Base-by-base conservation (phyloP, 2,888 invertebrate genomes). In the Heliothis peltigera region DNA sequence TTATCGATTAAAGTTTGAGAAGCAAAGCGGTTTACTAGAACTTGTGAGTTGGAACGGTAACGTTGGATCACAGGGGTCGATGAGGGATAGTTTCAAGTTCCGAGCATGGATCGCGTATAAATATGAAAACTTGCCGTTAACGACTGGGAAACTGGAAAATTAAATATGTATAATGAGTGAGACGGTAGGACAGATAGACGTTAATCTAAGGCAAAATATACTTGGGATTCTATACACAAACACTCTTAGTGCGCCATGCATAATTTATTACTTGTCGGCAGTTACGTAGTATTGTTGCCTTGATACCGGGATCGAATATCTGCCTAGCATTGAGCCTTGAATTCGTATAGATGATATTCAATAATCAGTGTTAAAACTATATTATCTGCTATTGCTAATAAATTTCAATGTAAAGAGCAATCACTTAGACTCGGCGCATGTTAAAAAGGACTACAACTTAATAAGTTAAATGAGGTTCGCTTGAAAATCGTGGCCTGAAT, bases 111-210 rank as follows among this genome's bases (percentile, higher is more conserved):
- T 70, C 56, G 52, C 64, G 70, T 66, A 77, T 77, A 80, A 82
- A 77, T 80, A 83, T 83, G 77, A 78, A 85, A 86, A 87, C 81
- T 85, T 84, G 65, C 61, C 61, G 80, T 79, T 80, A 84, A 83
- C 78, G 78, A 84, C 75, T 79, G 81, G 74, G 67, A 79, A 82
- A 70, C 69, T 83, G 84, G 74, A 87, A 87, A 84, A 90, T 89
- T 87, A 84, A 89, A 80, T 74, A 82, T 82, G 84, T 70, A 86
- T 87, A 88, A 89, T 89, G 81, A 88, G 84, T 77, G 64, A 75
- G 80, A 78, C 74, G 48, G 22, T 42, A 28, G 54, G 49, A 71
- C 73, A 82, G 77, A 83, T 80, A 77, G 64, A 80, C 82, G 83
- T 77, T 87, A 87, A 87, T 85, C 83, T 81, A 69, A 77, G 66